Percentiles rank a stretch among this genome's conserved stretches.
Conservation (phyloP, 2,113 vertebrate species). For the human region GRCh38 chr4:173574001-173574500, state of each 20-base stretch:
- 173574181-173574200: not conserved
- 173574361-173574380: not conserved
- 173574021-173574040: constrained; percentile 10
- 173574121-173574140: not conserved
- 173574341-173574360: not conserved
- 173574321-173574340: not conserved
- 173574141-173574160: not conserved
- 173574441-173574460: not conserved
- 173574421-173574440: not conserved
- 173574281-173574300: not conserved
- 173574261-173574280: not conserved
- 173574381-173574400: not conserved
- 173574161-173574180: not conserved
- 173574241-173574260: not conserved
- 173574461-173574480: not conserved
- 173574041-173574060: constrained; percentile 60
- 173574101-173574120: not conserved
- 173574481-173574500: not conserved
- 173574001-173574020: constrained; percentile 55
- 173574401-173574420: not conserved
- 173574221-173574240: not conserved
- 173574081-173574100: constrained; percentile 24
- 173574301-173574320: not conserved
- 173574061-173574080: not conserved
- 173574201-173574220: not conserved